phyloP scores from a whole-genome alignment of 2,888 invertebrate species.

The Drosophila kuntzei region DNA sequence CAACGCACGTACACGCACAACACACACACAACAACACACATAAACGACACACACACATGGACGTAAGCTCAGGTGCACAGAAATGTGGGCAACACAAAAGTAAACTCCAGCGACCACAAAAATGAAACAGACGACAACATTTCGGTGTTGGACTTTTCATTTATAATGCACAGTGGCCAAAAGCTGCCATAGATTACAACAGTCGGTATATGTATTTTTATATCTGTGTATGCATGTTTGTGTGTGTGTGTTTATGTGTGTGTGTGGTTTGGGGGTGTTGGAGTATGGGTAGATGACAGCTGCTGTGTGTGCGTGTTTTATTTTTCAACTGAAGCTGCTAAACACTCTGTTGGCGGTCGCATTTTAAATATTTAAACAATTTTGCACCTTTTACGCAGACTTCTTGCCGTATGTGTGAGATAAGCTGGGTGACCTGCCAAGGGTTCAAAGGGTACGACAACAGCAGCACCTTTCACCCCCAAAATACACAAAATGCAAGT shows the following conservation, averaged over 20 bases:
- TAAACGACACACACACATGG: conserved; percentile 5
- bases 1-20: conserved; percentile 7
- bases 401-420: not conserved
- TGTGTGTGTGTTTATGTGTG: conserved; percentile 10
- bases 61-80: conserved; percentile 29
- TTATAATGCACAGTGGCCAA: conserved; percentile 61
- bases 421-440: conserved; percentile 6
- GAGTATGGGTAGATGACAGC: conserved; percentile 11
- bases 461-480: not conserved
- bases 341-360: conserved; percentile 35
- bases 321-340: conserved; percentile 37
- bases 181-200: conserved; percentile 38
- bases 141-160: conserved; percentile 40
- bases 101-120: conserved; percentile 27
- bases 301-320: conserved; percentile 25
- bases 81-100: conserved; percentile 56
- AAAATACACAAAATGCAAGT: conserved; percentile 31
- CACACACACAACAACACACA: conserved; percentile 3
- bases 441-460: not conserved
- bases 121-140: conserved; percentile 42
- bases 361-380: conserved; percentile 73
- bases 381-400: conserved; percentile 58
- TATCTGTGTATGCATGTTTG: conserved; percentile 5
- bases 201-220: conserved; percentile 2
- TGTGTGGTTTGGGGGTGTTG: conserved; percentile 2